Evolutionary conservation across 2,797 vertebrate genomes (phyloP).

Genomic region (Oophaga sylvatica): DNA sequence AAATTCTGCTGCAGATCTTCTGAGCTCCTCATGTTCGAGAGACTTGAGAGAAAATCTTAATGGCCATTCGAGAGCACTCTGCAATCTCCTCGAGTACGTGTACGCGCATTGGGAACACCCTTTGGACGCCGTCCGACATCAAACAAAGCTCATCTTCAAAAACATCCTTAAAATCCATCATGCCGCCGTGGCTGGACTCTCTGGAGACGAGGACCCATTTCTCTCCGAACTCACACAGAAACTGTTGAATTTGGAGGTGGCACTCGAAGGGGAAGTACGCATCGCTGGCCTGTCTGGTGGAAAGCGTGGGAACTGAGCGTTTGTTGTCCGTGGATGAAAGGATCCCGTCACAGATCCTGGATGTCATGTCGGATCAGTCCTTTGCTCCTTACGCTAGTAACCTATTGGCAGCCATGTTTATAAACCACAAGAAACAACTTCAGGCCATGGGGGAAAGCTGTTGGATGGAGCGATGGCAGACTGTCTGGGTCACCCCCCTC

Average conservation of each 20-base stretch:
- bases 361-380: conserved; percentile 89
- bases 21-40: conserved; percentile 71
- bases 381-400: conserved; percentile 91
- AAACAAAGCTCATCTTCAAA: conserved; percentile 86
- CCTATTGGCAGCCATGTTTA: conserved; percentile 91
- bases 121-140: conserved; percentile 90
- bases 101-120: conserved; percentile 96
- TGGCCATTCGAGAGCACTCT: conserved; percentile 76
- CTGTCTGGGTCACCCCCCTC: conserved; percentile 89
- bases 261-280: conserved; percentile 91
- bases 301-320: conserved; percentile 81
- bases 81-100: conserved; percentile 84
- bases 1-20: conserved; percentile 78
- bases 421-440: conserved; percentile 86
- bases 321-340: conserved; percentile 80
- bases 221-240: conserved; percentile 76
- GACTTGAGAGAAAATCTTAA: conserved; percentile 74
- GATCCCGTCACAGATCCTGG: conserved; percentile 82
- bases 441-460: conserved; percentile 56
- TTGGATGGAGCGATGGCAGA: conserved; percentile 87
- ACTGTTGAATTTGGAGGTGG: conserved; percentile 88
- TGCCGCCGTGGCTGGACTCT: conserved; percentile 51
- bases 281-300: conserved; percentile 85
- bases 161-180: conserved; percentile 87
- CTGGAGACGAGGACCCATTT: conserved; percentile 75